Conservation (phyloP, 1,140 invertebrate species). For the Heliconius eleuchia region DNA sequence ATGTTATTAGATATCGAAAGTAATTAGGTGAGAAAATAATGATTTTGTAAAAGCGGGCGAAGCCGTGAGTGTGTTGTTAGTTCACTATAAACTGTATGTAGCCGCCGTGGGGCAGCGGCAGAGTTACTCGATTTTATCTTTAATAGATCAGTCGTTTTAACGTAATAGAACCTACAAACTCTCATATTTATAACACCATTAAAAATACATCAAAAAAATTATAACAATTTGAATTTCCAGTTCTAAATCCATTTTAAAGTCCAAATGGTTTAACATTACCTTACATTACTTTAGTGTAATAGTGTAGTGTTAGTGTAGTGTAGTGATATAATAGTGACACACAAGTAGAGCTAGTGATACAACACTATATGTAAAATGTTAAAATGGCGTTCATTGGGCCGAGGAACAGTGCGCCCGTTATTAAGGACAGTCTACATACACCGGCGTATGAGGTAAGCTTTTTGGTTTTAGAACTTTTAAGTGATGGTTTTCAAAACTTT, state of each 20-base stretch:
- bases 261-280: not conserved
- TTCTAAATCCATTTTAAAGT: not conserved
- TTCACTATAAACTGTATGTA: too few relatives aligned
- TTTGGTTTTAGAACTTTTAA: not conserved
- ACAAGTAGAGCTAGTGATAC: constrained; percentile 13
- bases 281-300: not conserved
- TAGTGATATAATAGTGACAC: constrained; percentile 9
- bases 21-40: too few relatives aligned
- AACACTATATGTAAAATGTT: constrained; percentile 56
- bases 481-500: not conserved
- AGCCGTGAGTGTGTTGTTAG: too few relatives aligned
- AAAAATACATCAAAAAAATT: not conserved
- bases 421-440: constrained; percentile 83
- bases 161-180: not conserved
- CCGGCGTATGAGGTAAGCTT: constrained; percentile 83
- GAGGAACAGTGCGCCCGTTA: constrained; percentile 81
- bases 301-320: constrained; percentile 13
- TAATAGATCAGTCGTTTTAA: not conserved
- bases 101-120: too few relatives aligned
- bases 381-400: constrained; percentile 80
- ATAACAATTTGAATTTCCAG: not conserved
- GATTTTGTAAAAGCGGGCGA: too few relatives aligned
- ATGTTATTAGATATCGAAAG: too few relatives aligned
- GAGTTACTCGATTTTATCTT: not conserved
- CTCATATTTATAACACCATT: constrained; percentile 1